Evolutionary conservation across 2,797 vertebrate species (phyloP).

Genomic region (Borostomias antarcticus): DNA sequence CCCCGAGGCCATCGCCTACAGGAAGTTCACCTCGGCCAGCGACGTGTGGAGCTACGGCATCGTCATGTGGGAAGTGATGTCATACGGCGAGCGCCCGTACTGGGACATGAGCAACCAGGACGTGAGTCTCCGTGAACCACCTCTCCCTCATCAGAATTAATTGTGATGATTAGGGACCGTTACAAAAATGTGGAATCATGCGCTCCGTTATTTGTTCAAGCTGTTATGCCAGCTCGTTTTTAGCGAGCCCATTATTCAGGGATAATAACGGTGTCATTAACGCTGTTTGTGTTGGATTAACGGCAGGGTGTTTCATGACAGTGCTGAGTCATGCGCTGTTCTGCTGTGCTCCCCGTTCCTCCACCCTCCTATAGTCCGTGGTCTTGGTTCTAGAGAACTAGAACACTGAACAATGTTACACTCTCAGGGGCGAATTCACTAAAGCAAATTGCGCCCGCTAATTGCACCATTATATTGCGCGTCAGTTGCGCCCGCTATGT

Average conservation of each 20-base stretch:
- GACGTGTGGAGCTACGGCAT: conserved; percentile 99
- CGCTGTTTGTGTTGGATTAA: neutral
- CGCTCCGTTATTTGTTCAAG: neutral
- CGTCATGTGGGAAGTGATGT: conserved; percentile 99
- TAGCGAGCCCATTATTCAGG: too few relatives aligned
- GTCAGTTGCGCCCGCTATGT: too few relatives aligned
- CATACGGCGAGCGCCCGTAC: conserved; percentile 94
- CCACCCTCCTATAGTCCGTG: too few relatives aligned
- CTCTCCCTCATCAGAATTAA: too few relatives aligned
- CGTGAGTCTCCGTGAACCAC: conserved; percentile 78
- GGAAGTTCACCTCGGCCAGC: conserved; percentile 95
- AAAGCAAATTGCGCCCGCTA: too few relatives aligned
- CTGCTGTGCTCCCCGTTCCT: too few relatives aligned
- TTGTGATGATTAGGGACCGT: neutral
- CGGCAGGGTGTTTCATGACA: too few relatives aligned
- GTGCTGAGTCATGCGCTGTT: too few relatives aligned
- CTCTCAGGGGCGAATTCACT: too few relatives aligned
- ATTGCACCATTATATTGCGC: too few relatives aligned
- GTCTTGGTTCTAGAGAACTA: too few relatives aligned
- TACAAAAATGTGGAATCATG: neutral
- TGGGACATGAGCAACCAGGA: conserved; percentile 99
- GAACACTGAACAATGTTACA: too few relatives aligned
- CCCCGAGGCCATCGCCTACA: conserved; percentile 96
- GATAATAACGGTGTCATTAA: neutral
- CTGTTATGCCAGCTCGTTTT: neutral